Base-by-base conservation (phyloP, 2,888 invertebrate species). In the Cryptophagus acutangulus region DNA sequence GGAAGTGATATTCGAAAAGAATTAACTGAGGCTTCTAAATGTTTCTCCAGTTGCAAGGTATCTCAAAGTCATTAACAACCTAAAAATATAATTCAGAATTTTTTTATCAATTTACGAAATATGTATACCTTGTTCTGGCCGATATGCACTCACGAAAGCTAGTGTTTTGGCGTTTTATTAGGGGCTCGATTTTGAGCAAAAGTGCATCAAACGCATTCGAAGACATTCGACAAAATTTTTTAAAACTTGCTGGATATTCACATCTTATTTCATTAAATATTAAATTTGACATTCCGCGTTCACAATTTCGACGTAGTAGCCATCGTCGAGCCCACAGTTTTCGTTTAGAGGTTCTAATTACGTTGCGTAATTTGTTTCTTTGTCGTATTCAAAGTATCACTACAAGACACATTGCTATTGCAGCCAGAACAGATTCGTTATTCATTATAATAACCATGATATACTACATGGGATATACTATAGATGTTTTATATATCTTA, bases 151-250 rank as follows among this genome's bases (percentile, higher is more conserved):
- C 31, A 35, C 35, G 20, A 33, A 36, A 31, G 10, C 25, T 24
- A 14, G 49, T 40, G 28, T 45, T 35, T 28, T 42, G 28, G 24
- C 41, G 39, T 42, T 38, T 35, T 20, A 49, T 38, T 37, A 24
- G 16, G 26, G 40, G 43, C 35, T 41, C 44, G 17, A 20, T n/a
- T 8, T 6, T n/a, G 6, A 6, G 6, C n/a, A 20, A 20, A 8
- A 20, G n/a, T 20, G 24, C 24, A 20, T 6, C n/a, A 20, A 20
- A 20, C 6, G 24, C 6, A 20, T 20, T 20, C 24, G 6, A 20
- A 6, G 24, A 20, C 43, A 48, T 46, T 31, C 46, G 36, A 36
- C 20, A 36, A 40, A 36, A 40, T 29, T 9, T 36, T 28, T 28
- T 36, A 36, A 36, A 36, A 5, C 17, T 36, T 14, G 9, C 10